Evolutionary conservation across 2,113 vertebrate genomes (phyloP).

Genomic region (Heloderma charlesbogerti): DNA sequence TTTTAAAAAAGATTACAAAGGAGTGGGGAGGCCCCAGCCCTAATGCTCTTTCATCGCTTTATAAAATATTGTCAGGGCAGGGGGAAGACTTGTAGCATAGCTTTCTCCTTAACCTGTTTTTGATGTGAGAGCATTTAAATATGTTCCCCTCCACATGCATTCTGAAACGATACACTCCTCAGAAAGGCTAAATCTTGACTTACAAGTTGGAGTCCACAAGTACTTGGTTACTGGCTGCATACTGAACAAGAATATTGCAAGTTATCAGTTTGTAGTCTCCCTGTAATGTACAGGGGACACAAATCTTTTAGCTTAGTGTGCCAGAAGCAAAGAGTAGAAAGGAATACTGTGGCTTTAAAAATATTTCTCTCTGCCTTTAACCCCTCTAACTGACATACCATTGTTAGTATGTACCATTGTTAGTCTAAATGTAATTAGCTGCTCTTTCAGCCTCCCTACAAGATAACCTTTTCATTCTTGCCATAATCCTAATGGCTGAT

Average conservation of each 20-base stretch:
- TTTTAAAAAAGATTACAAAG: background rate
- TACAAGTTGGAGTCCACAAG: background rate
- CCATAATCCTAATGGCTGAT: background rate
- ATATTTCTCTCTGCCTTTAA: background rate
- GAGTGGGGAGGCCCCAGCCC: too few relatives aligned
- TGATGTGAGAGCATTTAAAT: background rate
- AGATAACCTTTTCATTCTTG: background rate
- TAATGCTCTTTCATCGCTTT: background rate
- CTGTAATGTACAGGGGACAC: too few relatives aligned
- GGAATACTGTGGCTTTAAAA: background rate
- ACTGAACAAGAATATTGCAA: background rate
- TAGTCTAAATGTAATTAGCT: background rate
- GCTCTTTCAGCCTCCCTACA: background rate
- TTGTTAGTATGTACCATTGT: background rate
- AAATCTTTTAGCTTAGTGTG: background rate
- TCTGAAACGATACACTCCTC: background rate
- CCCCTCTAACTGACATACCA: background rate
- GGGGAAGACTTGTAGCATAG: background rate
- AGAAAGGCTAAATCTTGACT: background rate
- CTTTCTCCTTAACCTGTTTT: background rate
- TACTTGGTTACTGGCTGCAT: background rate
- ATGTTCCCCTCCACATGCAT: background rate
- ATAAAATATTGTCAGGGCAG: background rate
- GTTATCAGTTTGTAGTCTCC: background rate
- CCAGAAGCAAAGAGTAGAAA: background rate